Evolutionary conservation across 2,888 invertebrate species (phyloP).

Genomic region (Unio pictorum): DNA sequence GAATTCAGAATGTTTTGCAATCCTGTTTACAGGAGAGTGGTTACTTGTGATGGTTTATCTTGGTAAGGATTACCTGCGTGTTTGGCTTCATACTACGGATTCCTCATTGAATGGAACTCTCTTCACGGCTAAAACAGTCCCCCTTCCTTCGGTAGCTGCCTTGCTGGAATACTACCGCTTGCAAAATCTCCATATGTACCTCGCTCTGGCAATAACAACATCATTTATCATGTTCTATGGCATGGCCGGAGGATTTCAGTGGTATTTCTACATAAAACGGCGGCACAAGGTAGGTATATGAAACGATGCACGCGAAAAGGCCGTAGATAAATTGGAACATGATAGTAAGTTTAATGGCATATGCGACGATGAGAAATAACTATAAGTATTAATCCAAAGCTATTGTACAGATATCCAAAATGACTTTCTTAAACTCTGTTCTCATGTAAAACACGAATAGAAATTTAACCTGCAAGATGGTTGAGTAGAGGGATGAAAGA

Average conservation of each 20-base stretch:
- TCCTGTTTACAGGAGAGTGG: slow-evolving; percentile 71
- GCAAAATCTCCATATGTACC: slow-evolving; percentile 19
- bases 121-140: too few relatives aligned
- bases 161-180: slow-evolving; percentile 10
- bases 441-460: too few relatives aligned
- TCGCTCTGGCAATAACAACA: slow-evolving; percentile 68
- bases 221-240: slow-evolving; percentile 78
- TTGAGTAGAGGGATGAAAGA: too few relatives aligned
- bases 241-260: slow-evolving; percentile 79
- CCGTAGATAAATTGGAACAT: too few relatives aligned
- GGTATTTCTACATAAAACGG: slow-evolving; percentile 76
- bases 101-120: background rate
- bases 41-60: slow-evolving; percentile 78
- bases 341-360: too few relatives aligned
- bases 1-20: too few relatives aligned
- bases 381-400: too few relatives aligned
- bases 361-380: too few relatives aligned
- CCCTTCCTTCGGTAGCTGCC: background rate
- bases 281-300: too few relatives aligned
- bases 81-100: background rate
- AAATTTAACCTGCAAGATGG: too few relatives aligned
- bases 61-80: slow-evolving; percentile 73
- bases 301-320: slow-evolving; percentile 1
- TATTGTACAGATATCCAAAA: too few relatives aligned
- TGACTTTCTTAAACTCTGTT: too few relatives aligned